Percentiles rank a stretch among this genome's conserved stretches.
Conservation (phyloP, 2,797 vertebrate species). For the Anomalospiza imberbis region DNA sequence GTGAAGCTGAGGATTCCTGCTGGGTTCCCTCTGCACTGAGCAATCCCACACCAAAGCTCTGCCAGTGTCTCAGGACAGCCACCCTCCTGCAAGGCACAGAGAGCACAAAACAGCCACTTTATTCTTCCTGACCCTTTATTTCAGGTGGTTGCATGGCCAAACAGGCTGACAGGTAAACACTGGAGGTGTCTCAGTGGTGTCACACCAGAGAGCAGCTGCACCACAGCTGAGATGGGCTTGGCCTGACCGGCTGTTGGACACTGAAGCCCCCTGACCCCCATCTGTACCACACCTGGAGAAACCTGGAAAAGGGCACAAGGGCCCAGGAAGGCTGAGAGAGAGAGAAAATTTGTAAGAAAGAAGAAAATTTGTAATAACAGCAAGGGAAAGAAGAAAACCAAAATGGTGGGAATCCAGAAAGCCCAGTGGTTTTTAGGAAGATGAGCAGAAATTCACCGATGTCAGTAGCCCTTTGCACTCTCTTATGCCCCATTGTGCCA, state of each 20-base stretch:
- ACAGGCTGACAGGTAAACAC: not conserved
- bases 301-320: not conserved
- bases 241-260: not conserved
- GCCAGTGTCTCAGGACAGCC: not conserved
- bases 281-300: not conserved
- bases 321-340: not conserved
- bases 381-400: not conserved
- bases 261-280: not conserved
- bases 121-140: not conserved
- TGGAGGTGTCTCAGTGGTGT: not conserved
- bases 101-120: not conserved
- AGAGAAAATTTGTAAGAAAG: not conserved
- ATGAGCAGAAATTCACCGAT: not conserved
- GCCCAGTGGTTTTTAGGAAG: not conserved
- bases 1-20: not conserved
- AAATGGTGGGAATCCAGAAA: rapidly evolving
- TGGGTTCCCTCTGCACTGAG: rapidly evolving
- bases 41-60: not conserved
- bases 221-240: slow-evolving; percentile 5
- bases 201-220: not conserved
- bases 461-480: rapidly evolving
- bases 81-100: not conserved
- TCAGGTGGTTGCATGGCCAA: not conserved
- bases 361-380: not conserved
- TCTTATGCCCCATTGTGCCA: not conserved